Conservation (phyloP, 2,797 vertebrate genomes). For the Urosaurus nigricauda region DNA sequence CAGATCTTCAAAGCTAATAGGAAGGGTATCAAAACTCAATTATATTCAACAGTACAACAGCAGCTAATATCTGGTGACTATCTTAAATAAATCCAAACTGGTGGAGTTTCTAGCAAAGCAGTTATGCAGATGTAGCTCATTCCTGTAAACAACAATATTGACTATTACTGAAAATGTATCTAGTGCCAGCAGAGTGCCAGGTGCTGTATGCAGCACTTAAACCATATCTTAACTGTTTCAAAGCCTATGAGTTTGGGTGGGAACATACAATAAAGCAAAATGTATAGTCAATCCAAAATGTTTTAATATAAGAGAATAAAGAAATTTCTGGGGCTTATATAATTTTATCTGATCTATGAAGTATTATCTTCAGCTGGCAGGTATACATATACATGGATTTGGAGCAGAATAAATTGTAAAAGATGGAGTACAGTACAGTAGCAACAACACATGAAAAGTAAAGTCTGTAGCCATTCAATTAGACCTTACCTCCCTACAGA, state of each 20-base stretch:
- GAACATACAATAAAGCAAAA: constrained; percentile 38
- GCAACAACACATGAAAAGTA: background rate
- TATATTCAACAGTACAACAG: constrained; percentile 58
- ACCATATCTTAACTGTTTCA: constrained; percentile 17
- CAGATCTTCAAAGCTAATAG: constrained; percentile 73
- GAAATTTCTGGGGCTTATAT: background rate
- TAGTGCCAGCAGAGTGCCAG: background rate
- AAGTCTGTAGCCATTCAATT: background rate
- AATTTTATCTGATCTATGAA: background rate
- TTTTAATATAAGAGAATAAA: background rate
- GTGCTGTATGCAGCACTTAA: constrained; percentile 8
- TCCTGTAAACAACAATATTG: constrained; percentile 29
- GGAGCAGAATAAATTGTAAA: background rate
- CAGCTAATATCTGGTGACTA: constrained; percentile 65
- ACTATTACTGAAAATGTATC: background rate
- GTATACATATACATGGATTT: background rate
- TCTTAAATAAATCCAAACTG: constrained; percentile 68
- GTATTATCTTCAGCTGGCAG: background rate
- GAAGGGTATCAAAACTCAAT: constrained; percentile 71
- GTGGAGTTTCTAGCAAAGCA: constrained; percentile 54
- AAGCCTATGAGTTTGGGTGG: constrained; percentile 26
- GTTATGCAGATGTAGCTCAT: constrained; percentile 49
- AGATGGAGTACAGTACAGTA: background rate
- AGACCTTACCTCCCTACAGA: background rate
- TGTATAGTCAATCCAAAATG: constrained; percentile 22